Evolutionary conservation across 2,888 invertebrate genomes (phyloP), one percentile per base, ranked within the genome.

Genomic region (Pardosa pseudoannulata): DNA sequence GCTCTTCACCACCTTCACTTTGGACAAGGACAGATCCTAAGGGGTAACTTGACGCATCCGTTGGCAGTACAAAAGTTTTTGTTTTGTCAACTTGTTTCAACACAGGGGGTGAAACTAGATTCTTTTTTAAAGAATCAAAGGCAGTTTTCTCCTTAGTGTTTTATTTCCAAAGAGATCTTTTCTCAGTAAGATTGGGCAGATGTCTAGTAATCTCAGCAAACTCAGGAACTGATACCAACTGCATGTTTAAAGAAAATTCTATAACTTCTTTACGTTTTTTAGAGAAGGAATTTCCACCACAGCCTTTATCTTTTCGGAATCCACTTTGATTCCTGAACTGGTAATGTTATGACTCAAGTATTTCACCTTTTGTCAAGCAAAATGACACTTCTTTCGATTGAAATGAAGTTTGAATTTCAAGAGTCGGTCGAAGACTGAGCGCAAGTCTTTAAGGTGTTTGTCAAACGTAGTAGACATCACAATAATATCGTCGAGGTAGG

Each of bases 221-320:
- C 6, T 28, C 9, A 13, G 29, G 67, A 11, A 67, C 9, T 27
- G 6, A 27, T 67, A 67, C 1, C 56, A 56, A 5, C 7, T 9
- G 56, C 67, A 67, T n/a, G 67, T 67, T 27, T 67, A 27, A 9
- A 67, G n/a, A 29, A 67, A 67, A 7, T n/a, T 23, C 27, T 67
- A 27, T 16, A 67, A 23, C n/a, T 67, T n/a, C n/a, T 67, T 67
- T 23, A 67, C 67, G 27, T 28, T 67, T 67, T 27, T 67, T 28
- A 27, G 1, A 23, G 27, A 16, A 16, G 67, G 29, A 28, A 67
- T 67, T 28, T 29, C n/a, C n/a, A 23, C 7, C 11, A 67, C 27
- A 9, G 67, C n/a, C 7, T 5, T 11, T 6, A 67, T 27, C n/a
- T 67, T 67, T 9, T 27, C 67, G 9, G 67, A 27, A 67, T 67